These are phyloP conservation scores for Paralvinella palmiformis DNA, from an alignment of 1,140 invertebrate genomes.

Conservation along the genomic window DNA sequence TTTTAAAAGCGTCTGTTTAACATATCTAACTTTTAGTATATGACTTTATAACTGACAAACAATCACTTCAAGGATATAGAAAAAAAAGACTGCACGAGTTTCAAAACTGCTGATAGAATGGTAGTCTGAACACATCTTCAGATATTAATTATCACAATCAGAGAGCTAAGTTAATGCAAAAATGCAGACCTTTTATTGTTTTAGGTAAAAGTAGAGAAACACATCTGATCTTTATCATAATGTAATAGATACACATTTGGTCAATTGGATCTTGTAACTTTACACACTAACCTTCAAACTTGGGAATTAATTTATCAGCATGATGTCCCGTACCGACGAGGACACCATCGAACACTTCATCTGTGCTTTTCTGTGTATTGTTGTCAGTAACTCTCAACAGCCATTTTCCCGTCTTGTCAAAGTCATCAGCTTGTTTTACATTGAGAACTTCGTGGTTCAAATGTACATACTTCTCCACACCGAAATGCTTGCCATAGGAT, in stretches of 20 bases:
- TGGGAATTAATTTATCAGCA: background rate
- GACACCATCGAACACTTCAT: slow-evolving; percentile 1
- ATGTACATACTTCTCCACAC: slow-evolving; percentile 36
- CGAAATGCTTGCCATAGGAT: slow-evolving; percentile 48
- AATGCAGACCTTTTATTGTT: background rate
- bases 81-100: no score
- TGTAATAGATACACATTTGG: no score
- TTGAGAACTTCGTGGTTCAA: slow-evolving; percentile 24
- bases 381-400: background rate
- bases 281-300: no score
- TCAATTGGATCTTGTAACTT: no score
- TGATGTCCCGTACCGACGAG: slow-evolving; percentile 3
- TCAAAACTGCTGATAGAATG: no score
- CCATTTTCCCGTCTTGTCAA: slow-evolving; percentile 10
- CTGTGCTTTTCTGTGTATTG: background rate
- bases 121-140: background rate
- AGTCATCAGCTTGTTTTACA: slow-evolving; percentile 7
- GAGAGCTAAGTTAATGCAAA: background rate
- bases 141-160: background rate
- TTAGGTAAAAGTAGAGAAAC: background rate
- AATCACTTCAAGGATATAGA: no score
- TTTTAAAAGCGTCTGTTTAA: no score
- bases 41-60: no score
- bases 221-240: background rate
- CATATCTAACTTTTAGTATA: no score